phyloP scores from a whole-genome alignment of 2,797 vertebrate species.

The Pangasius djambal region DNA sequence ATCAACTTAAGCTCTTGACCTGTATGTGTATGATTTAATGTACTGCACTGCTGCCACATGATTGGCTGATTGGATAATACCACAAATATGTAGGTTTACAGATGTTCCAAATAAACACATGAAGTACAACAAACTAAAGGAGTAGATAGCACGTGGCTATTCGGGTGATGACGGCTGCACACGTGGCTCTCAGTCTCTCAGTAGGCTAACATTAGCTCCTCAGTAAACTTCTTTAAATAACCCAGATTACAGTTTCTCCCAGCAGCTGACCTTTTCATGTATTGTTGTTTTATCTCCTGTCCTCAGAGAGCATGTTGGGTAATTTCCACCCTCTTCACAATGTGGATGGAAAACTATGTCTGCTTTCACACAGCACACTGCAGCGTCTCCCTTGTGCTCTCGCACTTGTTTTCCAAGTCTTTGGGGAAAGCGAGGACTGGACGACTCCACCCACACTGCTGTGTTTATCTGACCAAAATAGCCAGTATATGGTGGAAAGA shows the following conservation, averaged over 20 bases:
- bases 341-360: constrained; percentile 64
- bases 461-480: constrained; percentile 81
- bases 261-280: constrained; percentile 29
- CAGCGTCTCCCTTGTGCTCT: constrained; percentile 59
- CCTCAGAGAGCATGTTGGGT: constrained; percentile 35
- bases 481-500: constrained; percentile 77
- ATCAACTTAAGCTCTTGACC: neutral
- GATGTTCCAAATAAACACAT: no score
- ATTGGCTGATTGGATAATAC: neutral
- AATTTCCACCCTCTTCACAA: constrained; percentile 49
- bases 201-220: constrained; percentile 6
- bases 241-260: constrained; percentile 10
- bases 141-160: neutral
- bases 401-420: constrained; percentile 61
- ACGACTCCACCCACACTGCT: constrained; percentile 70
- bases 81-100: neutral
- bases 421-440: constrained; percentile 12
- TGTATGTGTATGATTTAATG: neutral
- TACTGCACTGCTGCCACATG: no score
- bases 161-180: neutral
- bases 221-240: constrained; percentile 25
- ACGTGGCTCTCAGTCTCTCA: neutral
- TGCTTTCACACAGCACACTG: constrained; percentile 60
- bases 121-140: neutral
- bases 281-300: constrained; percentile 49